Conservation (phyloP, 2,888 invertebrate genomes). For the Carabus problematicus region DNA sequence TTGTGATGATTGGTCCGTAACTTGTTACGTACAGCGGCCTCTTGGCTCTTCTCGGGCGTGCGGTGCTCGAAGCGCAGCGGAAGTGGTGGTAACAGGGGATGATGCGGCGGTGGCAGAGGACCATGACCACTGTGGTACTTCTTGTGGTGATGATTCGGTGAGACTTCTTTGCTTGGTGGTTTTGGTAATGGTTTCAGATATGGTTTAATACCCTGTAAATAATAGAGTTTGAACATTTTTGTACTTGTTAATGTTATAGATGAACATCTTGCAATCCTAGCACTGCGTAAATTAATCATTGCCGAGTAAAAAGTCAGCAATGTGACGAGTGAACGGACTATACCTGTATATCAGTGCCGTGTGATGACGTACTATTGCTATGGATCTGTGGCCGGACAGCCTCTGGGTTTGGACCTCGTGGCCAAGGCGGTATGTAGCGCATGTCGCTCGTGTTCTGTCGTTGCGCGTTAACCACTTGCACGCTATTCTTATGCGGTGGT, state of each 20-base stretch:
- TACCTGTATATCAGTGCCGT: conserved; percentile 21
- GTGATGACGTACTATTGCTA: conserved; percentile 9
- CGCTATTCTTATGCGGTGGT: conserved; percentile 63
- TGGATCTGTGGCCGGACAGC: conserved; percentile 22
- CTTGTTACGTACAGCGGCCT: conserved; percentile 53
- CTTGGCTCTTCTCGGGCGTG: conserved; percentile 53
- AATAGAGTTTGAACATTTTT: conserved; percentile 8
- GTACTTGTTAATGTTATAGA: neutral
- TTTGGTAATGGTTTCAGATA: conserved; percentile 68
- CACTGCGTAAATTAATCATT: no score
- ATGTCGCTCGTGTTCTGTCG: conserved; percentile 51
- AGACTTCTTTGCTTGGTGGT: conserved; percentile 61
- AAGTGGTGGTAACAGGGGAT: conserved; percentile 47
- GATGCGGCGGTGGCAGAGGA: conserved; percentile 52
- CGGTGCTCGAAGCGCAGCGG: conserved; percentile 48
- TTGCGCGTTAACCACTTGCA: conserved; percentile 47
- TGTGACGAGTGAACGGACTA: no score
- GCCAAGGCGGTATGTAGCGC: conserved; percentile 70
- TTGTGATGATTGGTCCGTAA: conserved; percentile 49
- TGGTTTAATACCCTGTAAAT: conserved; percentile 53
- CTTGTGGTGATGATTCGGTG: conserved; percentile 54
- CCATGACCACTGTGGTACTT: conserved; percentile 42
- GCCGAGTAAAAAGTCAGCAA: no score
- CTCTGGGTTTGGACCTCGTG: conserved; percentile 63
- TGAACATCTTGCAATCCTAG: neutral